Base-by-base conservation (phyloP, 2,113 vertebrate genomes). In the Melanotaenia duboulayi region DNA sequence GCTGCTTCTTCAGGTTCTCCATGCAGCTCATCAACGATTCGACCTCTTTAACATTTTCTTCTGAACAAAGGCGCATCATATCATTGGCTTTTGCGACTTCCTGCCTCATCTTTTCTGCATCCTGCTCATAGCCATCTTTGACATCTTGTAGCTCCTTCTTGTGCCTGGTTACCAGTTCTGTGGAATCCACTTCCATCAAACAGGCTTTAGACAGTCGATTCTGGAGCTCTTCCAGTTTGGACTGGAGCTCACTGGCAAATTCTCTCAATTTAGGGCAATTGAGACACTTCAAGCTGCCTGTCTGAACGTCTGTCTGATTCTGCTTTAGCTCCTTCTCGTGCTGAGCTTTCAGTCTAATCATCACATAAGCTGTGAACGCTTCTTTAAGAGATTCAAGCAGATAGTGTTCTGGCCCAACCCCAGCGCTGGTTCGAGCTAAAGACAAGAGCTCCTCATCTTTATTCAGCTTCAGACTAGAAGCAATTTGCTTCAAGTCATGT, bases 21-120 rank as follows among this genome's bases (percentile, higher is more conserved):
- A 95, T 92, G 82, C 88, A 93, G 68, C 78, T 28, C 0, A 87
- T 94, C 77, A 95, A 44, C 0, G 86, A 92, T 74, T 94, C 85
- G 0, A 93, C 93, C 80, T 95, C 92, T 65, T 91, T 92, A 6
- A 91, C 80, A 2, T 92, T 93, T 69, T 94, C 93, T 57, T 93
- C 92, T 7, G 92, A 89, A 14, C 40, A 51, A 44, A 92, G 65
- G 17, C 61, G 78, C 14, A 94, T 71, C 0, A 67, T 87, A 65
- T 95, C 92, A 1, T 80, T 84, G 22, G 90, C 83, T 28, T 85
- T 89, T 8, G 58, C 54, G 0, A 93, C 62, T 32, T 94, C 91
- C 42, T 87, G 65, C 46, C 88, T 89, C 58, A 94, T 76, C 65
- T 85, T 92, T 28, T 90, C 81, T 14, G 71, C 75, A 76, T 95